Base-by-base conservation (phyloP, 2,888 invertebrate genomes). In the Brenthis hecate region DNA sequence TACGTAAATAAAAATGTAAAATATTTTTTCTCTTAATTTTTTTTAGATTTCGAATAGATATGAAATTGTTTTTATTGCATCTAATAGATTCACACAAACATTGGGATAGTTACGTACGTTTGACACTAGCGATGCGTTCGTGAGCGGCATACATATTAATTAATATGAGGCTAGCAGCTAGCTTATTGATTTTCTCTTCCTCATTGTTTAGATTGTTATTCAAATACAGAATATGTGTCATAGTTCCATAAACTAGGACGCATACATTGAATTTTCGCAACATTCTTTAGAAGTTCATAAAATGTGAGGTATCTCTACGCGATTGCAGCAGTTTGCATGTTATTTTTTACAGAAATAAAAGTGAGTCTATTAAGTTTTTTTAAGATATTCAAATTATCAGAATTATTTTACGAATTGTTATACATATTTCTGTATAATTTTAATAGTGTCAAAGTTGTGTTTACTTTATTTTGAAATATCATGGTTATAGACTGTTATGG, bases 181-280 rank as follows among this genome's bases (percentile, higher is more conserved):
- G 53, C 36, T 19, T 53, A 53, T 62, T 53, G 36, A 36, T 53
- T 61, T 61, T 61, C 61, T 62, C 61, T 62, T 62, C 61, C 53
- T 62, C 51, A 62, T 53, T 62, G 61, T 51, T 61, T 61, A 28
- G 32, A 61, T 61, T 61, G 48, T 16, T 61, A 61, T 36, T 61
- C 51, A 51, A 36, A 13, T n/a, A 13, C 19, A 6, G 16, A 62
- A 62, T 62, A 32, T 62, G 36, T 62, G 61, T 62, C 61, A 62
- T 36, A 62, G 53, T 53, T 62, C 32, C 36, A 16, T 32, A 61
- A 36, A 50, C 50, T n/a, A 51, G 23, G n/a, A 8, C 14, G n/a
- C 50, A 48, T 32, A n/a, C 50, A 23, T 32, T 13, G 28, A 13
- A 5, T 28, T 43, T 43, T 11, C 36, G 36, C 36, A 43, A 43